Evolutionary conservation across 2,113 vertebrate species (phyloP).

Genomic region (Erythrocebus patas): DNA sequence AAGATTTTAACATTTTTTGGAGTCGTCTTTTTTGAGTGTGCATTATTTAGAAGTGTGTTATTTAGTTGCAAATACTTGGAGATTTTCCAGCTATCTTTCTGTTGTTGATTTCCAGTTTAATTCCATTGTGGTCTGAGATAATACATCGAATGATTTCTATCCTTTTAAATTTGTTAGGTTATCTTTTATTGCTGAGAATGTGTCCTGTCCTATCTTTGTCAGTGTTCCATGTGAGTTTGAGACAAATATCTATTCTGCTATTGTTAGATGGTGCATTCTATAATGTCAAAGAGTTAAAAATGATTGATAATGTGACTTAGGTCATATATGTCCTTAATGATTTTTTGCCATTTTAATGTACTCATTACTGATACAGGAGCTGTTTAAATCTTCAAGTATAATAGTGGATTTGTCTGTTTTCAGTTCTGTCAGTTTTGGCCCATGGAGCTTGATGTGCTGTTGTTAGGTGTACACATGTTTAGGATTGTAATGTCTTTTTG

Average conservation of each 20-base stretch:
- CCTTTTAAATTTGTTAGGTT: neutral
- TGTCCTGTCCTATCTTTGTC: neutral
- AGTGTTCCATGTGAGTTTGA: neutral
- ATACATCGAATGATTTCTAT: neutral
- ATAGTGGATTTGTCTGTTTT: neutral
- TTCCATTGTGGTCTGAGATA: neutral
- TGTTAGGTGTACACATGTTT: neutral
- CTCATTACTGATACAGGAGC: neutral
- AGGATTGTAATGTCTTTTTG: neutral
- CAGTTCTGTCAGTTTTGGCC: neutral
- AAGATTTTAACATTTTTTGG: neutral
- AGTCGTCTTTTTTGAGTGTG: neutral
- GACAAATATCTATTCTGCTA: neutral
- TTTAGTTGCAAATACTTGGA: neutral
- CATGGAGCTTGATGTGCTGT: neutral
- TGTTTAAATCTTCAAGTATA: neutral
- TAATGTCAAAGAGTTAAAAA: neutral
- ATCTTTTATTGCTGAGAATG: neutral
- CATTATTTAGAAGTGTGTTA: neutral
- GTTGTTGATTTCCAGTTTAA: neutral
- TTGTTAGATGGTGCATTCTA: neutral
- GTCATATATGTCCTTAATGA: neutral
- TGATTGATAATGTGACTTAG: neutral
- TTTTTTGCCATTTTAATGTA: neutral
- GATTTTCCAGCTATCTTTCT: neutral